phyloP scores from a whole-genome alignment of 2,888 invertebrate species.

The Drosophila suboccidentalis region DNA sequence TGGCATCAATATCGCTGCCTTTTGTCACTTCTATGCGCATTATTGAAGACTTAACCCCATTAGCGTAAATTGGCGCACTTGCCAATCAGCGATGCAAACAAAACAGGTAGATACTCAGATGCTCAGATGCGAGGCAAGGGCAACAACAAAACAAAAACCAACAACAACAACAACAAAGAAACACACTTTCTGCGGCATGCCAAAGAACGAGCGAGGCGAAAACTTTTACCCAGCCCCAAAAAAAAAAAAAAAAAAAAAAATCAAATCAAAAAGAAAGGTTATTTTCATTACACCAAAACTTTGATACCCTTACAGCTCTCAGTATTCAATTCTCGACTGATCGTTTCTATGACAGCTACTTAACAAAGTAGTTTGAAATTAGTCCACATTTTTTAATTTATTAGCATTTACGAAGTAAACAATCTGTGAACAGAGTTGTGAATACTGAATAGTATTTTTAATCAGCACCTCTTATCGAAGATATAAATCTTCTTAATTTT shows the following conservation, averaged over 20 bases:
- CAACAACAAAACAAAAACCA: conserved; percentile 1
- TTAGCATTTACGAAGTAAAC: too few species aligned
- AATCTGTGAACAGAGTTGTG: too few species aligned
- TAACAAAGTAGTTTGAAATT: too few species aligned
- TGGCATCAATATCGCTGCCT: conserved; percentile 25
- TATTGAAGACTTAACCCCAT: conserved; percentile 81
- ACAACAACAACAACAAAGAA: conserved; percentile 48
- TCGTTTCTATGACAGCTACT: too few species aligned
- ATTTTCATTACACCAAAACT: neutral
- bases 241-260: conserved; percentile 18
- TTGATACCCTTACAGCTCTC: neutral
- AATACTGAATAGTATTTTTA: too few species aligned
- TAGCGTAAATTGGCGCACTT: conserved; percentile 81
- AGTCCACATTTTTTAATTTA: too few species aligned
- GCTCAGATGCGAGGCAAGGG: conserved; percentile 24
- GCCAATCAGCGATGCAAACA: conserved; percentile 75
- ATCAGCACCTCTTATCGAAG: too few species aligned
- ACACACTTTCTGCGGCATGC: conserved; percentile 76
- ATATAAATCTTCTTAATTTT: too few species aligned
- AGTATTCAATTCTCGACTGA: too few species aligned
- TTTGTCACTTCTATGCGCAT: conserved; percentile 70
- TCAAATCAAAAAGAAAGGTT: conserved; percentile 13
- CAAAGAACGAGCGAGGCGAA: conserved; percentile 61
- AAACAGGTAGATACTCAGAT: conserved; percentile 24
- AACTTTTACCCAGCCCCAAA: conserved; percentile 73